These are phyloP conservation scores for Brienomyrus longianalis DNA, from an alignment of 2,113 vertebrate genomes.

Conservation along the genomic window DNA sequence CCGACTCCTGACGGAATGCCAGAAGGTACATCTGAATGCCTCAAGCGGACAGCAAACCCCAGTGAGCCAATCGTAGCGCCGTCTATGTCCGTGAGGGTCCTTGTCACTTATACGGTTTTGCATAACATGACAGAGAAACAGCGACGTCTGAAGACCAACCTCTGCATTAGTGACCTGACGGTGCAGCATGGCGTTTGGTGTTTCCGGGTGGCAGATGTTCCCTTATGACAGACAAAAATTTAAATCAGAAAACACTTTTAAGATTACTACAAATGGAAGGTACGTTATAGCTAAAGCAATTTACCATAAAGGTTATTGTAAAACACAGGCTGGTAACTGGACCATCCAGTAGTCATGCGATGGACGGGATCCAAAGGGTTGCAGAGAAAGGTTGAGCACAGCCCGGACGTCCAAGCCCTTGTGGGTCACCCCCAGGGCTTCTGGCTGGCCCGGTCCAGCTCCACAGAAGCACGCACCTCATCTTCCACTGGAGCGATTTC, in stretches of 20 bases:
- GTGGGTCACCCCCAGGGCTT: constrained; percentile 49
- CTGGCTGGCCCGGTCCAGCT: constrained; percentile 48
- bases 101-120: background rate
- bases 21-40: background rate
- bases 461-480: constrained; percentile 54
- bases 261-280: background rate
- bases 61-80: background rate
- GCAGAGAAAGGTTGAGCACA: constrained; percentile 59
- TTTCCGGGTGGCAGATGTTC: background rate
- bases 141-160: background rate
- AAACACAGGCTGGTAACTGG: background rate
- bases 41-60: background rate
- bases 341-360: background rate
- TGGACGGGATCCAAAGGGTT: constrained; percentile 31
- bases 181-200: background rate
- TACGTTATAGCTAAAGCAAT: background rate
- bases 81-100: background rate
- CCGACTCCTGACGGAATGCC: background rate
- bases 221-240: background rate
- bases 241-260: background rate
- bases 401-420: constrained; percentile 51
- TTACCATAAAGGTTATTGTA: background rate
- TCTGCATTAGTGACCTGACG: background rate
- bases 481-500: constrained; percentile 52
- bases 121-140: background rate